phyloP scores from a whole-genome alignment of 2,113 vertebrate species.

The Trematocara nigrifrons region DNA sequence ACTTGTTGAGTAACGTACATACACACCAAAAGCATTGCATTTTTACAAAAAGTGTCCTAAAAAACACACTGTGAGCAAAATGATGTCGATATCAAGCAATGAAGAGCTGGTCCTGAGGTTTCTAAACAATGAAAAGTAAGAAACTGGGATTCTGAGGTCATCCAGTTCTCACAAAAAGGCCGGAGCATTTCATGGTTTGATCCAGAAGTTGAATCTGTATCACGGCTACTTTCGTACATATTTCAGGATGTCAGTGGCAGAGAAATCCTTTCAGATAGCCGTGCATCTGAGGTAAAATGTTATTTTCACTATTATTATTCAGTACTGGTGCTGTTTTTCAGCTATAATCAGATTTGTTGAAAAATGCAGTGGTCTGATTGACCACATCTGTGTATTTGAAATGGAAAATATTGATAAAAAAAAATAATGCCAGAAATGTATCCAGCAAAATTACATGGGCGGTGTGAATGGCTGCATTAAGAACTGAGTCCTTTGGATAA shows the following conservation, averaged over 20 bases:
- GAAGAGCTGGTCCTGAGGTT: neutral
- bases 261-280: neutral
- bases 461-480: neutral
- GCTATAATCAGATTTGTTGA: neutral
- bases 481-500: neutral
- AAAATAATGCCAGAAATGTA: neutral
- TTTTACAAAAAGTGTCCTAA: neutral
- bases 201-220: neutral
- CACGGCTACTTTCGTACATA: neutral
- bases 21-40: neutral
- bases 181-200: neutral
- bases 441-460: neutral
- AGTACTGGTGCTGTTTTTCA: neutral
- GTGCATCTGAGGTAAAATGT: neutral
- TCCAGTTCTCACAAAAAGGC: rapidly evolving
- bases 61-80: neutral
- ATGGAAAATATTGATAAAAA: neutral
- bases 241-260: neutral
- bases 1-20: neutral
- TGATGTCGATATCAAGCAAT: neutral
- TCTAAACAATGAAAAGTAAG: neutral
- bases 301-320: neutral
- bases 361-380: neutral
- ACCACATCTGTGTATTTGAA: neutral
- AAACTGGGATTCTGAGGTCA: neutral